phyloP scores from a whole-genome alignment of 2,888 invertebrate genomes.

The Vannuccia rotundouncinata region DNA sequence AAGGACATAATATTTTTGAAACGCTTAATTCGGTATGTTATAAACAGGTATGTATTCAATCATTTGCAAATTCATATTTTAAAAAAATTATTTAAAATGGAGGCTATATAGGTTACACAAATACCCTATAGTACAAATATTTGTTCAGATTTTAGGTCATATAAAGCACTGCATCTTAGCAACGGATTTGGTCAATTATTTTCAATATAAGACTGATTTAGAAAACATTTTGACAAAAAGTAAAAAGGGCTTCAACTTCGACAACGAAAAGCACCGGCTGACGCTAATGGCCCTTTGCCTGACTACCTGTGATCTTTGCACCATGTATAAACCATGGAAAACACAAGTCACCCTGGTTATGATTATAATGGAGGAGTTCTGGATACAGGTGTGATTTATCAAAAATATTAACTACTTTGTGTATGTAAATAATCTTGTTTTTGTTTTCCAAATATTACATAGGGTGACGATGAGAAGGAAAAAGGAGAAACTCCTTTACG shows the following conservation, averaged over 20 bases:
- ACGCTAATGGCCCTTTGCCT: constrained; percentile 71
- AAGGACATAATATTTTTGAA: constrained; percentile 76
- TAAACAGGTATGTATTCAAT: constrained; percentile 60
- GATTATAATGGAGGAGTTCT: constrained; percentile 62
- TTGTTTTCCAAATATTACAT: background rate
- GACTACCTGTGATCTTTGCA: constrained; percentile 76
- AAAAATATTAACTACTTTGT: no score
- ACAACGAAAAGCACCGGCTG: constrained; percentile 55
- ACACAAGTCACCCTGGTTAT: constrained; percentile 72
- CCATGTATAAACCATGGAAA: constrained; percentile 76
- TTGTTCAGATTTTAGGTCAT: background rate
- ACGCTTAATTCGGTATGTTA: constrained; percentile 68
- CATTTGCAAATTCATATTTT: no score
- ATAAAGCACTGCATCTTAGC: background rate
- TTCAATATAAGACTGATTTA: constrained; percentile 62
- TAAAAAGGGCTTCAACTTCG: background rate
- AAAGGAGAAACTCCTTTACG: background rate
- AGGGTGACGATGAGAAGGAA: background rate
- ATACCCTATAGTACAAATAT: no score
- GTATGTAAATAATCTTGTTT: background rate
- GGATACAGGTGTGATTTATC: constrained; percentile 49
- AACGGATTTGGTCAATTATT: constrained; percentile 15
- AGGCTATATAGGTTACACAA: no score
- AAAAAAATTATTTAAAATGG: no score
- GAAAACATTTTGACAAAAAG: constrained; percentile 59